Percentiles rank a stretch among this genome's conserved stretches.
These are phyloP conservation scores for Galaxea fascicularis DNA, from an alignment of 92 coral and sea anemone species.

Conservation along the genomic window DNA sequence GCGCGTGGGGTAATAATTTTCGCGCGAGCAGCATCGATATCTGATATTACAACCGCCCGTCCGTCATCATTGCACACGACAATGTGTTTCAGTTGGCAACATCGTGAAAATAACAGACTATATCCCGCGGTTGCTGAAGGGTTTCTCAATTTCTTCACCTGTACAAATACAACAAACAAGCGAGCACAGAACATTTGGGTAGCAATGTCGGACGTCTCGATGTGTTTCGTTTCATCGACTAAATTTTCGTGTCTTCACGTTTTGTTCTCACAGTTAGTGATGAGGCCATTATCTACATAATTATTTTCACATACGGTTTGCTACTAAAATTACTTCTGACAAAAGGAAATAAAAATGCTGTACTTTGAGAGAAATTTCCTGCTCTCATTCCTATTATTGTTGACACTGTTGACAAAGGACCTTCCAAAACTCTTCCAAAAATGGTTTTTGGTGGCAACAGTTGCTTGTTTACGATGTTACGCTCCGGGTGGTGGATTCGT, in stretches of 20 bases:
- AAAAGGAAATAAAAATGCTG: constrained; percentile 11
- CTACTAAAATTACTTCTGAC: background rate
- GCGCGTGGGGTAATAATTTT: background rate
- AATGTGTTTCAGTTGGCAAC: background rate
- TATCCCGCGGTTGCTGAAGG: background rate
- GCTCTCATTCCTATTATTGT: background rate
- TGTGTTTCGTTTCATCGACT: no score
- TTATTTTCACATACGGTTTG: background rate
- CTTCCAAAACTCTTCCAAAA: background rate
- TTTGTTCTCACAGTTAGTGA: background rate
- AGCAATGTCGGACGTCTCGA: no score
- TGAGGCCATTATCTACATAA: background rate
- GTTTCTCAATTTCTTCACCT: constrained; percentile 15
- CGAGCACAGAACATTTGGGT: background rate
- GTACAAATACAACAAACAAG: constrained; percentile 19
- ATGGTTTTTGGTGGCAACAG: background rate
- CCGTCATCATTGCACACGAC: background rate
- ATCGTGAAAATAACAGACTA: background rate
- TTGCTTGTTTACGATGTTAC: background rate
- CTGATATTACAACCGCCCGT: constrained; percentile 4
- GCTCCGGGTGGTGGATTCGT: background rate
- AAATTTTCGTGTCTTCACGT: background rate
- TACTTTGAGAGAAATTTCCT: constrained; percentile 3
- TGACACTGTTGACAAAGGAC: background rate
- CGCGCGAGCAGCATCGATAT: background rate